Evolutionary conservation across 1,140 invertebrate genomes (phyloP), one percentile per base, ranked within the genome.

Genomic region (Planococcus citri): DNA sequence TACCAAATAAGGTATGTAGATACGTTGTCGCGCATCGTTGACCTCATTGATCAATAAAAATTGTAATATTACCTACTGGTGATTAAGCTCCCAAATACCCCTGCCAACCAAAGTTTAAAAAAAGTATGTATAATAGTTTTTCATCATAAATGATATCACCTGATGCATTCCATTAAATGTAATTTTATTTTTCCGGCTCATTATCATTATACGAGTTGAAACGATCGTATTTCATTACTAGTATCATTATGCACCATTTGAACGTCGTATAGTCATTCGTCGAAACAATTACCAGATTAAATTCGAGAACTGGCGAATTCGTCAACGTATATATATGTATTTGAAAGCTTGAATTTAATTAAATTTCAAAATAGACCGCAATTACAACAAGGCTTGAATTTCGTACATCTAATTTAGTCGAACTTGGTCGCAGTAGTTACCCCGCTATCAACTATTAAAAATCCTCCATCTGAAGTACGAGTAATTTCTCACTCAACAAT

Each of bases 331-430:
- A n/a, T n/a, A n/a, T 37, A 37, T 14, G 33, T 6, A 8, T 6
- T 6, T 51, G 41, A 51, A 51, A 51, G 41, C 41, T 51, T 4
- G 41, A 51, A 17, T 51, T 51, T 51, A 51, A 51, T 51, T 51
- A 51, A 51, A 51, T 51, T 51, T 51, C 41, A 51, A 51, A 51
- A 51, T 51, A 51, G 41, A 51, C 41, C 41, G 17, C 41, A 51
- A 51, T 51, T 51, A 51, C 41, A 17, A 51, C 17, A 17, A 4
- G 41, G 10, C 14, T 20, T 17, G 41, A 33, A 12, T 33, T 51
- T 51, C 41, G n/a, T n/a, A n/a, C 17, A 51, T 20, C n/a, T 51
- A 51, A 51, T 51, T 51, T 51, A 51, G n/a, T 9, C 17, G 17
- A 51, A 51, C 12, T 20, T 9, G 12, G 41, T 51, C 17, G 41